Conservation (phyloP, 1,140 invertebrate species). For the Hestina assimilis region DNA sequence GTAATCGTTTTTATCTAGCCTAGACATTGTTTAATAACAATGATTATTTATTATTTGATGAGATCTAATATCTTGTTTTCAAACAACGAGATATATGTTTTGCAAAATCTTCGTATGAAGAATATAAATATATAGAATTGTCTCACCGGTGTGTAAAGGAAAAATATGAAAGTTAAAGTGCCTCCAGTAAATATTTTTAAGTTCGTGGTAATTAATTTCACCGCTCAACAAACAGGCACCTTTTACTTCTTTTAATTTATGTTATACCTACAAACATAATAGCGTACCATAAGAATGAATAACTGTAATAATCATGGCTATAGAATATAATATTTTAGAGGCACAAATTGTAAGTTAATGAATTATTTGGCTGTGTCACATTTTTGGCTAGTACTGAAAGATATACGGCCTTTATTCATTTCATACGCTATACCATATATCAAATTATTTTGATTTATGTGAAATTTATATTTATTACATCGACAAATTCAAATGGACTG, state of each 20-base stretch:
- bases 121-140: too few relatives aligned
- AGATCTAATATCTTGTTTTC: conserved; percentile 7
- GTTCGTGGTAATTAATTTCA: too few relatives aligned
- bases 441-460: conserved; percentile 16
- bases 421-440: conserved; percentile 20
- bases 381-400: conserved; percentile 15
- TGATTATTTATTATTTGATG: conserved; percentile 17
- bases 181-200: too few relatives aligned
- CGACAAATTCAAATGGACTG: background rate
- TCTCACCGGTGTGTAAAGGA: too few relatives aligned
- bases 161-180: too few relatives aligned
- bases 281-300: too few relatives aligned
- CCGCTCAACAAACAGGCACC: too few relatives aligned
- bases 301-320: too few relatives aligned
- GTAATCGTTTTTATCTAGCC: conserved; percentile 16
- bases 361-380: conserved; percentile 36
- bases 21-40: conserved; percentile 19
- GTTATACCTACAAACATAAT: too few relatives aligned
- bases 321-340: too few relatives aligned
- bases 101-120: too few relatives aligned
- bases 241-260: too few relatives aligned
- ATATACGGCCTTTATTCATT: conserved; percentile 46
- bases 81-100: background rate
- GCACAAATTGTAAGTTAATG: conserved; percentile 15
- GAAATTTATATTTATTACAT: conserved; percentile 9